Base-by-base conservation (phyloP, 2,113 vertebrate genomes). In the Sorex fumeus region DNA sequence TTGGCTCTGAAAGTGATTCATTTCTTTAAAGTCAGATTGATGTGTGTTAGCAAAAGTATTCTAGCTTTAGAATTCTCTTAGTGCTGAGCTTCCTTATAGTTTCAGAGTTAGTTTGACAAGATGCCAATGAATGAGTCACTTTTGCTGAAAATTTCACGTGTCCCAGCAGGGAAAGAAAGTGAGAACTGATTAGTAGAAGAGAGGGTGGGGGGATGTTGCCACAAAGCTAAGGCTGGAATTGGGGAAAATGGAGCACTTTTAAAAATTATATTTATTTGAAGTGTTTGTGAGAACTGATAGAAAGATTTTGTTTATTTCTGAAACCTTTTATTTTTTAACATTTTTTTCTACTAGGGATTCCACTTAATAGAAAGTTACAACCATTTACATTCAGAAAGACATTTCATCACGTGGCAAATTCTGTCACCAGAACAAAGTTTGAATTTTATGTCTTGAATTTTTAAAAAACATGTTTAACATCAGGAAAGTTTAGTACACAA, bases 1-100 rank as follows among this genome's bases (percentile, higher is more conserved):
- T 90, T 74, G 94, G 84, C 72, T 94, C 81, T 91, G 76, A 97
- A 96, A 95, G 87, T 94, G 86, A 94, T 95, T 97, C 95, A 66
- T 75, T 95, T 97, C 86, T 97, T 60, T 95, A 23, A 96, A 94
- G 95, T 80, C 94, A 96, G 93, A 96, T 90, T 94, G 96, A 97
- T 95, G 88, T 96, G 40, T 95, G 3, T 97, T 93, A 97, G 89
- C 97, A 96, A 91, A 94, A 97, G 96, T 94, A 93, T 94, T 94
- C 66, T 62, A 86, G 76, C 87, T 95, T 96, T 92, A 94, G 91
- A 95, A 91, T 95, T 96, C 93, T 95, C 45, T 95, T 96, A 95
- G 90, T 18, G 60, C 80, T 96, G 90, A 93, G 85, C 80, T 69
- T 95, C 81, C 21, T 93, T 88, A 32, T 90, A 95, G 90, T 95